Evolutionary conservation across 2,797 vertebrate genomes (phyloP).

Genomic region (Pteronotus mesoamericanus): DNA sequence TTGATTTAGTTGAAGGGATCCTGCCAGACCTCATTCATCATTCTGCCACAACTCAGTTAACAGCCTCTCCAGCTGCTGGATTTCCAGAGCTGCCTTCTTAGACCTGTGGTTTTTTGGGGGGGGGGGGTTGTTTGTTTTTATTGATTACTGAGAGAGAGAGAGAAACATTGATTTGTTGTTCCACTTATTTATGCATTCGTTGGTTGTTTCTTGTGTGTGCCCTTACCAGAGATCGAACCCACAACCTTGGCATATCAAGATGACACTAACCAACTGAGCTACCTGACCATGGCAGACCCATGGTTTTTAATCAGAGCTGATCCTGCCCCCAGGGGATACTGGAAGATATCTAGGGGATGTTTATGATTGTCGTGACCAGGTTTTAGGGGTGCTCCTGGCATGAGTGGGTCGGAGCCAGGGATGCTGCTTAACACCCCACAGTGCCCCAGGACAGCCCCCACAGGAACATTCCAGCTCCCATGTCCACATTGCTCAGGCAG

Average conservation of each 20-base stretch:
- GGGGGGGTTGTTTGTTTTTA: neutral
- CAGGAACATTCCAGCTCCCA: accelerated
- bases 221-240: neutral
- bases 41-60: neutral
- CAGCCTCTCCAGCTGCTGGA: too few species aligned
- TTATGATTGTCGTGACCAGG: neutral
- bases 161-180: neutral
- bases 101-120: neutral
- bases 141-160: neutral
- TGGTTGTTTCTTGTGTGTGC: neutral
- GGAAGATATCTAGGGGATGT: neutral
- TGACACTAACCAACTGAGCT: neutral
- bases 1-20: neutral
- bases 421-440: neutral
- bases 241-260: neutral
- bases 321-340: neutral
- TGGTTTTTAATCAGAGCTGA: neutral
- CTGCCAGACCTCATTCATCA: neutral
- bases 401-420: neutral
- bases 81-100: neutral
- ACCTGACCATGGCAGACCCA: too few species aligned
- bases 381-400: neutral
- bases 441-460: neutral
- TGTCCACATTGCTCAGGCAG: accelerated
- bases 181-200: neutral